phyloP scores from a whole-genome alignment of 1,140 invertebrate species.

The Drosophila persimilis region DNA sequence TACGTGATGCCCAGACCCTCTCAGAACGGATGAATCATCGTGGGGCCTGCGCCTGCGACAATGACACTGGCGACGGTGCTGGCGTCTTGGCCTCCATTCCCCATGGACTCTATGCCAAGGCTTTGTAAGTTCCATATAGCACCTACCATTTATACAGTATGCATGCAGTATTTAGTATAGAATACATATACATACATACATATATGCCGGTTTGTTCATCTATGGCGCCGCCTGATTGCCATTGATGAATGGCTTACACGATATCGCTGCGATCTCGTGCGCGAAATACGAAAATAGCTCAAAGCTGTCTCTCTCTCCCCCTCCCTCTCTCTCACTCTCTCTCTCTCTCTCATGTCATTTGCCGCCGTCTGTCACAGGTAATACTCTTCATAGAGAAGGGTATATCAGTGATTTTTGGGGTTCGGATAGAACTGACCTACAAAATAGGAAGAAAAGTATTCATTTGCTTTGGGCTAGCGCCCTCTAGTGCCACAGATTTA shows the following conservation, averaged over 20 bases:
- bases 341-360: constrained; percentile 23
- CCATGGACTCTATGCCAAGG: constrained; percentile 94
- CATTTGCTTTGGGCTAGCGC: too few relatives aligned
- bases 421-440: too few relatives aligned
- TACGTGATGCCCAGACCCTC: constrained; percentile 96
- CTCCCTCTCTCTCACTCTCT: neutral
- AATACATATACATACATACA: too few relatives aligned
- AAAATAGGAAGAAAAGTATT: too few relatives aligned
- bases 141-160: neutral
- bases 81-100: constrained; percentile 98
- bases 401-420: neutral
- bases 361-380: constrained; percentile 40
- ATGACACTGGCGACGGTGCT: constrained; percentile 99
- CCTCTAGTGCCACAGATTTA: too few relatives aligned
- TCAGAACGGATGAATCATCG: constrained; percentile 99
- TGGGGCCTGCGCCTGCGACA: constrained; percentile 98
- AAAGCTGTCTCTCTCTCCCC: constrained; percentile 16
- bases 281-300: constrained; percentile 62
- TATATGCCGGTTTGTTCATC: constrained; percentile 31
- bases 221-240: constrained; percentile 52
- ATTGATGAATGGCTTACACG: constrained; percentile 62
- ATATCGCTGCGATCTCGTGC: constrained; percentile 71
- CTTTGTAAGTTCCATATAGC: constrained; percentile 87
- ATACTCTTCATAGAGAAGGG: constrained; percentile 22
- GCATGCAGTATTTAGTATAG: neutral